Conservation (phyloP, 2,797 vertebrate genomes). For the Dipus sagitta region DNA sequence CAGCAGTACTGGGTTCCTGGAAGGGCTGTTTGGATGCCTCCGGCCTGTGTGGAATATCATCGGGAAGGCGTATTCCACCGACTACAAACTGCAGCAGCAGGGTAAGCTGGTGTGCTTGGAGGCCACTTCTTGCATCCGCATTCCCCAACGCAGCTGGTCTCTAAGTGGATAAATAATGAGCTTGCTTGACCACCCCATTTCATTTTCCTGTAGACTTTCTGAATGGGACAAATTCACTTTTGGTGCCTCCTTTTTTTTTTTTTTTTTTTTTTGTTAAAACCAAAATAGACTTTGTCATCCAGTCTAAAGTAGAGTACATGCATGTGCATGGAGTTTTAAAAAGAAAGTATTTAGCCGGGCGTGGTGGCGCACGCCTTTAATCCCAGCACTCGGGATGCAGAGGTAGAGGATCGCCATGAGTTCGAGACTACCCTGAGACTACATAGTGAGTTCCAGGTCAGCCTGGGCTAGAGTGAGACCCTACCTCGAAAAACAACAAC, state of each 20-base stretch:
- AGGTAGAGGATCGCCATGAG: no score
- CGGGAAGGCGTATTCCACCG: slow-evolving; percentile 98
- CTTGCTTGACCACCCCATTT: rapidly evolving
- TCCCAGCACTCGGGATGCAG: no score
- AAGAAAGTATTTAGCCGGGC: background rate
- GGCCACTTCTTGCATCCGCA: background rate
- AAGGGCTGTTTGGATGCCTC: slow-evolving; percentile 97
- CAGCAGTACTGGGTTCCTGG: slow-evolving; percentile 95
- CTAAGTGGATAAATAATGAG: background rate
- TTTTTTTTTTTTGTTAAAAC: background rate
- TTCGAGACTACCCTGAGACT: no score
- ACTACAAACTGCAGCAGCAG: slow-evolving; percentile 99
- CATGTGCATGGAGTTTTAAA: background rate
- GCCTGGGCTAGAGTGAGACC: no score
- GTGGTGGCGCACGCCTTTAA: no score
- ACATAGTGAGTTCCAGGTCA: no score
- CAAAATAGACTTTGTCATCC: slow-evolving; percentile 12
- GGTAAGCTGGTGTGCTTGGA: slow-evolving; percentile 87
- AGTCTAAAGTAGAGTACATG: background rate
- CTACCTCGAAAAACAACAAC: no score
- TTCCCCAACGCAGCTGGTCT: no score
- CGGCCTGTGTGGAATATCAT: slow-evolving; percentile 99
- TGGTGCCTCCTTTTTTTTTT: background rate
- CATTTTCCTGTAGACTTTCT: background rate
- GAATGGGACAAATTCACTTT: background rate